phyloP scores from a whole-genome alignment of 2,113 vertebrate species.

The Trachemys scripta region DNA sequence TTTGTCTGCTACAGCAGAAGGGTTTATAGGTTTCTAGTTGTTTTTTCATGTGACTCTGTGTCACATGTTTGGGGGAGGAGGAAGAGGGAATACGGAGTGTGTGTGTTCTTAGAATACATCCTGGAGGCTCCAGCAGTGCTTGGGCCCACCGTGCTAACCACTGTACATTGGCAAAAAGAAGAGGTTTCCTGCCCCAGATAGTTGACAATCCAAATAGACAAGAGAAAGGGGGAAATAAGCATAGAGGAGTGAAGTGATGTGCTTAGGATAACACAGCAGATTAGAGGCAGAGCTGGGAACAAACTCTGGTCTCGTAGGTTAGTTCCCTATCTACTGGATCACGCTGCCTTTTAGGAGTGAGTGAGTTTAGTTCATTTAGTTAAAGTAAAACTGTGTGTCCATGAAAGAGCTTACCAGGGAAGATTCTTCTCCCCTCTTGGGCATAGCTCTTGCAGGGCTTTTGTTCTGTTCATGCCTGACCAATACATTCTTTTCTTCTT shows the following conservation, averaged over 20 bases:
- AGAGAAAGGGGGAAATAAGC: neutral
- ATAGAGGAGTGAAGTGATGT: neutral
- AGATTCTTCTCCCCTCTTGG: neutral
- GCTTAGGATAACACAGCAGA: neutral
- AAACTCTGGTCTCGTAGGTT: neutral
- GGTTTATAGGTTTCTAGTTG: neutral
- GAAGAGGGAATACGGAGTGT: neutral
- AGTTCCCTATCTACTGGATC: neutral
- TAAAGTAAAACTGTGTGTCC: neutral
- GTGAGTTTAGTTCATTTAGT: too few species aligned
- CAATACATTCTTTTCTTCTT: fast-evolving
- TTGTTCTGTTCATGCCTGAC: neutral
- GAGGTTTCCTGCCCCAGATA: neutral
- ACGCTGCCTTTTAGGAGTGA: neutral
- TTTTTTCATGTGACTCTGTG: neutral
- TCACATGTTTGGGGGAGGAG: neutral
- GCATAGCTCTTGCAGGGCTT: neutral
- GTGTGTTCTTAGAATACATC: neutral
- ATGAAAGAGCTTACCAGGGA: neutral
- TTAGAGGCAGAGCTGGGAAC: neutral
- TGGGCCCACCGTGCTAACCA: neutral
- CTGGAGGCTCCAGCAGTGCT: neutral
- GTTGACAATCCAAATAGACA: neutral
- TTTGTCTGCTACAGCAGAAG: neutral
- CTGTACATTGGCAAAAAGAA: neutral